Evolutionary conservation across 2,113 vertebrate genomes (phyloP).

Genomic region (Nyctibius bracteatus): DNA sequence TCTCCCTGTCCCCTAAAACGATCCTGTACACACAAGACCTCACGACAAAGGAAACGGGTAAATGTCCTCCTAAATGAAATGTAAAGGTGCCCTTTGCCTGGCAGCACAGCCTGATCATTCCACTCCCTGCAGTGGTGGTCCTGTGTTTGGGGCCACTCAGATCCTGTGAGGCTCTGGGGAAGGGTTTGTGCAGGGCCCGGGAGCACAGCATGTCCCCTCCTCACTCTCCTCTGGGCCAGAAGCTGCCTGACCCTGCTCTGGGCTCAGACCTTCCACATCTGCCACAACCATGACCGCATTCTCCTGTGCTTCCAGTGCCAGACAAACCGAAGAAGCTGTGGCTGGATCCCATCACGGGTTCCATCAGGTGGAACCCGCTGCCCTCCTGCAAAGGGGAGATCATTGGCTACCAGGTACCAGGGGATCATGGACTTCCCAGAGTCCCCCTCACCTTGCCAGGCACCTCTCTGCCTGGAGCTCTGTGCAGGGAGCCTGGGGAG

Average conservation of each 20-base stretch:
- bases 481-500: not conserved
- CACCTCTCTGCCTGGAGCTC: not conserved
- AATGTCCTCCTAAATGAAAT: no score
- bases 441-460: not conserved
- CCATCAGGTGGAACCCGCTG: not conserved
- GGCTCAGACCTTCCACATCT: not conserved
- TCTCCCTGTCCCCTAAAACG: not conserved
- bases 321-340: not conserved
- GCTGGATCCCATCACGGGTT: not conserved
- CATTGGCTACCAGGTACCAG: not conserved
- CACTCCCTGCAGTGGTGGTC: not conserved
- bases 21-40: not conserved
- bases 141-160: no score
- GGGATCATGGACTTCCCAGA: fast-evolving
- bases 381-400: slow-evolving; percentile 22
- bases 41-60: not conserved
- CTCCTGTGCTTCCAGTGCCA: not conserved
- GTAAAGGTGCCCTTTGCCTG: not conserved
- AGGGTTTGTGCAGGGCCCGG: no score
- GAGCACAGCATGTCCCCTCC: no score
- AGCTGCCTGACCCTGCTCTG: not conserved
- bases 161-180: no score
- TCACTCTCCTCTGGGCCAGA: not conserved
- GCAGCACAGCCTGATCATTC: not conserved
- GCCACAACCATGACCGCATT: no score